Evolutionary conservation across 1,140 invertebrate genomes (phyloP).

Genomic region (Stegodyphus dumicola): DNA sequence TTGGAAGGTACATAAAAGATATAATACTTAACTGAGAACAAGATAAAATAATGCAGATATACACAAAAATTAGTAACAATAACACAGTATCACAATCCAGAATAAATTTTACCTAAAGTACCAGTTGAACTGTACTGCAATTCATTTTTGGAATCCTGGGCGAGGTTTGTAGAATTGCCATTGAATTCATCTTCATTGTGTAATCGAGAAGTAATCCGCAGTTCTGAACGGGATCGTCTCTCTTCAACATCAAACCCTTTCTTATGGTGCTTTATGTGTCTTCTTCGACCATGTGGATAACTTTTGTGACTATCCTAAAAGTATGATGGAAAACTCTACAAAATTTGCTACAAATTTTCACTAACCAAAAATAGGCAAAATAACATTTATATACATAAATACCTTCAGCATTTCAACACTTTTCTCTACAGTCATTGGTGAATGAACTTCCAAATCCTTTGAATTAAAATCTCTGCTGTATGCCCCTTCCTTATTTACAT

Average conservation of each 20-base stretch:
- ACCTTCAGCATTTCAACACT: no score
- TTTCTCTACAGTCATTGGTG: no score
- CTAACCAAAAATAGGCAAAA: no score
- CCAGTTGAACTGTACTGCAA: slow-evolving; percentile 46
- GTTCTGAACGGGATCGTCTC: slow-evolving; percentile 31
- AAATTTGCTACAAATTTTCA: no score
- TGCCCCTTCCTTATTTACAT: no score
- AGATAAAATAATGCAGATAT: no score
- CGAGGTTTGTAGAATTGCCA: slow-evolving; percentile 25
- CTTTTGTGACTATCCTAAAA: slow-evolving; percentile 48
- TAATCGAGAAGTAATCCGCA: slow-evolving; percentile 8
- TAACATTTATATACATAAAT: no score
- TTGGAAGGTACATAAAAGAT: no score
- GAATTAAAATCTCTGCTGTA: no score
- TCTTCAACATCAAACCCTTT: slow-evolving; percentile 3
- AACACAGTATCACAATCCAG: neutral
- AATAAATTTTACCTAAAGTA: slow-evolving; percentile 42
- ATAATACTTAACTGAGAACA: no score
- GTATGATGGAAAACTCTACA: neutral
- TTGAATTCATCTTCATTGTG: slow-evolving; percentile 44
- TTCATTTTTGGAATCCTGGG: slow-evolving; percentile 3
- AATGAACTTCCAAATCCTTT: no score
- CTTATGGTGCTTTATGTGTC: slow-evolving; percentile 29
- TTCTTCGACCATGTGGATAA: slow-evolving; percentile 37
- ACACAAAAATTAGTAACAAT: no score